Base-by-base conservation (phyloP, 2,797 vertebrate species). In the Coregonus sp. region DNA sequence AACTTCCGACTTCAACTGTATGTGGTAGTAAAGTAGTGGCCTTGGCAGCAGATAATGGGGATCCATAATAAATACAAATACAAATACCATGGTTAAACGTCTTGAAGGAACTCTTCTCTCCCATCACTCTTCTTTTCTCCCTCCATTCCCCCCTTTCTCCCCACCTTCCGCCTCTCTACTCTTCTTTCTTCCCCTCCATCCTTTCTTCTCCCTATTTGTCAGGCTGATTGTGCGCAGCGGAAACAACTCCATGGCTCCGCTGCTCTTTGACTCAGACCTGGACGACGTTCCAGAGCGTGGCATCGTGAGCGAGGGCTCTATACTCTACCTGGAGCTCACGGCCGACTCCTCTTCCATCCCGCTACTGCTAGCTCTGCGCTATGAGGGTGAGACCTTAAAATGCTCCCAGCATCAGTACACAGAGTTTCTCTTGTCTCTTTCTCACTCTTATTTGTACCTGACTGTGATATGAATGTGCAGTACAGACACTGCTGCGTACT, bases 241-340 rank as follows among this genome's bases (percentile, higher is more conserved):
- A 35, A 96, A 96, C 87, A 94, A 92, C 74, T 94, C 95, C 2
- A 89, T 95, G 31, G 94, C 96, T 16, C 91, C 94, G 0, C 93
- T 95, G 67, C 95, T 96, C 86, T 98, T 96, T 29, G 96, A 97
- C 90, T 97, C 96, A 0, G 96, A 98, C 87, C 91, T 96, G 91
- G 96, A 97, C 12, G 96, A 97, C 9, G 95, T 97, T 80, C 97
- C 96, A 0, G 96, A 97, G 80, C 93, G 96, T 2, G 96, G 97
- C 29, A 84, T 97, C 75, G 93, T 97, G 81, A 97, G 97, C 2
- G 96, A 97, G 11, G 93, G 96, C 74, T 90, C 95, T 69, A 94
- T 93, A 9, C 93, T 98, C 29, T 96, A 95, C 83, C 91, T 98
- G 88, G 96, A 97, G 89, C 94, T 98, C 80, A 95, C 95, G 1